phyloP scores from a whole-genome alignment of 2,888 invertebrate species.

The Sclerodermus sp. region DNA sequence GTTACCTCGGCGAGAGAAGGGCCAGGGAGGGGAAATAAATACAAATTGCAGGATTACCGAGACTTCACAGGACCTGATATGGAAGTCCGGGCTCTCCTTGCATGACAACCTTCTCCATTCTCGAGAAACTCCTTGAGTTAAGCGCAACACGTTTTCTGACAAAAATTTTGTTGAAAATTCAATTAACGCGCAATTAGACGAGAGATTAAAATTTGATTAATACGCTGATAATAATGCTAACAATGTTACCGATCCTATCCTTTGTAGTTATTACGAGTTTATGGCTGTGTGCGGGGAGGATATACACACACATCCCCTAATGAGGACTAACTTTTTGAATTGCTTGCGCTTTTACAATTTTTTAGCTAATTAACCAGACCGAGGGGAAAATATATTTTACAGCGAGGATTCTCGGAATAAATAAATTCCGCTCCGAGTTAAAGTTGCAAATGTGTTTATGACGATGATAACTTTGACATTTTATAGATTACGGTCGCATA shows the following conservation, averaged over 20 bases:
- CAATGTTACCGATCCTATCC: no score
- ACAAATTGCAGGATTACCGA: conserved; percentile 57
- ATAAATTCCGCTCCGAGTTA: no score
- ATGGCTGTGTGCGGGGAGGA: conserved; percentile 1
- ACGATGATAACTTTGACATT: no score
- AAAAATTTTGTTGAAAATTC: no score
- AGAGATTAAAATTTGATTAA: no score
- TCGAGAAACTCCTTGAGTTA: conserved; percentile 39
- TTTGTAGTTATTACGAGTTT: no score
- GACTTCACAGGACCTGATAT: conserved; percentile 41
- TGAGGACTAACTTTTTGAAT: conserved; percentile 16
- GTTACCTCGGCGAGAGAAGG: conserved; percentile 43
- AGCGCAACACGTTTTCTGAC: no score
- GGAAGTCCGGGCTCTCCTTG: conserved; percentile 31
- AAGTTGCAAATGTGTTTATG: no score
- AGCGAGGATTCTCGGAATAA: neutral
- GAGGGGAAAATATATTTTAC: no score
- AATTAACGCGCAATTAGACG: no score
- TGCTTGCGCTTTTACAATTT: conserved; percentile 8
- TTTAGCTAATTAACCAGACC: conserved; percentile 15
- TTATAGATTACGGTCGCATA: no score
- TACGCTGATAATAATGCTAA: no score
- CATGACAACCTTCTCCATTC: conserved; percentile 43
- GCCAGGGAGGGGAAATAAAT: conserved; percentile 51
- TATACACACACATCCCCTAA: conserved; percentile 9